These are phyloP conservation scores for Rhabditoides inermis DNA, from an alignment of 2,888 invertebrate species.

Conservation along the genomic window DNA sequence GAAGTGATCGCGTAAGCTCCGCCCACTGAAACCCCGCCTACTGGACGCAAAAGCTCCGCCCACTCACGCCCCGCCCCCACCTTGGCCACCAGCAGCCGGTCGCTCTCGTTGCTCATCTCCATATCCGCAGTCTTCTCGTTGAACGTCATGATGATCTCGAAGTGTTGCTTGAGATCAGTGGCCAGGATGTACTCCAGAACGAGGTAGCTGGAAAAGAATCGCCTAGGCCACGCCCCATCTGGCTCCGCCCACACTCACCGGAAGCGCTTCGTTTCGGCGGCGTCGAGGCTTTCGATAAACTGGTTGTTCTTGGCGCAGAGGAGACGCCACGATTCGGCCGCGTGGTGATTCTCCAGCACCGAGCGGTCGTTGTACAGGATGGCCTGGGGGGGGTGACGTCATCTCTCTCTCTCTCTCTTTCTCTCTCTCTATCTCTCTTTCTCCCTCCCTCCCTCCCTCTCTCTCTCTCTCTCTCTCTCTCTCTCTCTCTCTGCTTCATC, in stretches of 20 bases:
- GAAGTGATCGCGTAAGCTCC: too few species aligned
- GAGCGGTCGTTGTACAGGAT: conserved; percentile 62
- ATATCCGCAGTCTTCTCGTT: conserved; percentile 60
- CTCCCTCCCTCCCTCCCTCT: too few species aligned
- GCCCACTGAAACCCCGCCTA: too few species aligned
- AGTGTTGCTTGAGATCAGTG: conserved; percentile 62
- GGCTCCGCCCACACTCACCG: conserved; percentile 54
- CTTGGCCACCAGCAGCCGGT: conserved; percentile 59
- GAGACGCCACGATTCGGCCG: conserved; percentile 61
- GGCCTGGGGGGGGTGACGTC: too few species aligned
- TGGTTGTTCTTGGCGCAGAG: conserved; percentile 57
- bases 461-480: too few species aligned
- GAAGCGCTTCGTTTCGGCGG: conserved; percentile 61
- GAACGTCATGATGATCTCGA: conserved; percentile 62
- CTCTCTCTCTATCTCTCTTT: too few species aligned
- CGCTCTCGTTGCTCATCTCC: conserved; percentile 60
- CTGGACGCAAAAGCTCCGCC: too few species aligned
- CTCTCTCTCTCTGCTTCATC: too few species aligned
- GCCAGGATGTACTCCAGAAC: conserved; percentile 62
- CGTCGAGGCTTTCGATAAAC: conserved; percentile 59
- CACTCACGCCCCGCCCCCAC: too few species aligned
- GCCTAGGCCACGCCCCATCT: too few species aligned
- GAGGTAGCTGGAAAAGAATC: conserved; percentile 47
- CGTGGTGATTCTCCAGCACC: conserved; percentile 62
- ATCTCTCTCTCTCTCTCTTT: too few species aligned